A percentile compares a stretch with the other conserved stretches of the same genome.
phyloP scores from a whole-genome alignment of 2,113 vertebrate species.

The Polypterus bichir region DNA sequence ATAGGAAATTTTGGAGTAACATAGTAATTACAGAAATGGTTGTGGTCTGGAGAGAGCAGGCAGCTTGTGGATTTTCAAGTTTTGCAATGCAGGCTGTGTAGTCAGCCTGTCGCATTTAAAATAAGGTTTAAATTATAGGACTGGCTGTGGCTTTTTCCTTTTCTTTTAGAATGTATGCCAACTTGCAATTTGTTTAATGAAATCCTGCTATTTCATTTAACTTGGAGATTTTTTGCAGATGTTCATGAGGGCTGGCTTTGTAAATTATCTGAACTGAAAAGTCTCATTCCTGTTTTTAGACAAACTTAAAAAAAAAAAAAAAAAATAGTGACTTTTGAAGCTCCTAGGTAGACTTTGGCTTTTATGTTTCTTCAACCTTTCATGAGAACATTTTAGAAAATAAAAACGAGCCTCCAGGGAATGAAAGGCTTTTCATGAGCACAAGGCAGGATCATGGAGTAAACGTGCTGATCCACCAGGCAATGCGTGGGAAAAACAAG shows the following conservation, averaged over 20 bases:
- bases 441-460: no score
- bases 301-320: constrained; percentile 8
- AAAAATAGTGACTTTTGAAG: no score
- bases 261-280: constrained; percentile 68
- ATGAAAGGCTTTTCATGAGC: no score
- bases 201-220: constrained; percentile 92
- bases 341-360: no score
- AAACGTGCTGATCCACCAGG: no score
- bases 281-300: constrained; percentile 56
- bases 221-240: constrained; percentile 81
- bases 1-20: constrained; percentile 27
- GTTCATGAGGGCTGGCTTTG: constrained; percentile 77
- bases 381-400: no score
- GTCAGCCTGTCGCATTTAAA: constrained; percentile 72
- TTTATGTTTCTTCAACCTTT: no score
- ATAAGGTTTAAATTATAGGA: constrained; percentile 97
- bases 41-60: constrained; percentile 19
- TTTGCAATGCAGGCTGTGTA: constrained; percentile 54
- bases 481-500: no score
- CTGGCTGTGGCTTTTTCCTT: constrained; percentile 85
- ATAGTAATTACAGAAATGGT: constrained; percentile 30
- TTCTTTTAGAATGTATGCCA: constrained; percentile 93
- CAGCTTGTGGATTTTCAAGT: constrained; percentile 22
- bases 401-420: no score
- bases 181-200: constrained; percentile 98